phyloP scores from a whole-genome alignment of 2,888 invertebrate genomes.

The Drosophila lutescens region DNA sequence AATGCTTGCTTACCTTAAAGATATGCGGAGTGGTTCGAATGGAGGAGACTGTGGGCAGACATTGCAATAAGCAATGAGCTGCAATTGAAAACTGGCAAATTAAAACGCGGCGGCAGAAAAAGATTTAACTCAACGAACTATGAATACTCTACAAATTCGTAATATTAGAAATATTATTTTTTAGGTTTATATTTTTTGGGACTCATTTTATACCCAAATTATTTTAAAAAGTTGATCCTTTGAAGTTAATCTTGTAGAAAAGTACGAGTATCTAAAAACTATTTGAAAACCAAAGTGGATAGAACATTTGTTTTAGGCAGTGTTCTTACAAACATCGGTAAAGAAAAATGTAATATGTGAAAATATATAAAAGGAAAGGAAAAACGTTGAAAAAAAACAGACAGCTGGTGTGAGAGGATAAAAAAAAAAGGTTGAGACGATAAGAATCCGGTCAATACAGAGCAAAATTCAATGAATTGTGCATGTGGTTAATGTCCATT shows the following conservation, averaged over 20 bases:
- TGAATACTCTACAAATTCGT: background rate
- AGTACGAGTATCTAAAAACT: too few species aligned
- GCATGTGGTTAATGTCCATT: constrained; percentile 67
- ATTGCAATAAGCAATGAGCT: constrained; percentile 49
- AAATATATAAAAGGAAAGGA: background rate
- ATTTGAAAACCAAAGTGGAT: background rate
- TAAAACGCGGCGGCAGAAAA: background rate
- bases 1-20: constrained; percentile 36
- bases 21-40: background rate
- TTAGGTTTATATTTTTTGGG: too few species aligned
- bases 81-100: constrained; percentile 58
- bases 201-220: too few species aligned
- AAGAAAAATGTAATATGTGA: background rate
- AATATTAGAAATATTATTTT: background rate
- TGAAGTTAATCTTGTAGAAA: too few species aligned
- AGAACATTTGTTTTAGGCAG: too few species aligned
- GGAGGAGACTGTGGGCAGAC: constrained; percentile 9
- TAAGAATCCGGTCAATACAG: constrained; percentile 17
- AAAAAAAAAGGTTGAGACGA: constrained; percentile 3
- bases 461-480: constrained; percentile 45
- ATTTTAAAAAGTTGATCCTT: too few species aligned
- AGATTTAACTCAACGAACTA: background rate
- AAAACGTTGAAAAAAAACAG: background rate
- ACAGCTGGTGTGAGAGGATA: background rate
- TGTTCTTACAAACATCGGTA: background rate